A percentile compares a stretch with the other conserved stretches of the same genome.
These are phyloP conservation scores for Myotis daubentonii DNA, from an alignment of 2,797 vertebrate species.

Conservation along the genomic window DNA sequence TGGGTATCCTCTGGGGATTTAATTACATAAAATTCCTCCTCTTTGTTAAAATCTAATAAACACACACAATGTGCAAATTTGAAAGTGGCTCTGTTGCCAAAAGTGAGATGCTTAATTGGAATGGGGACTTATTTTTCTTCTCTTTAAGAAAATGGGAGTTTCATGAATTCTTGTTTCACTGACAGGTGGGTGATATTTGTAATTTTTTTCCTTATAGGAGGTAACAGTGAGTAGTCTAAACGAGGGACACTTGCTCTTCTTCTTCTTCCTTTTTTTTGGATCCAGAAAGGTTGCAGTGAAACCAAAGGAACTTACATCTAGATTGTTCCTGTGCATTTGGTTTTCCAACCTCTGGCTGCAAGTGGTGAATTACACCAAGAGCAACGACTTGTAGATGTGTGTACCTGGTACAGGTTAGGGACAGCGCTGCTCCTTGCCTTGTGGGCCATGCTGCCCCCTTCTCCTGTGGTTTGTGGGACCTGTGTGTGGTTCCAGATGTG, in stretches of 20 bases:
- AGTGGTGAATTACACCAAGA: background rate
- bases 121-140: constrained; percentile 60
- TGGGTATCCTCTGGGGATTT: constrained; percentile 81
- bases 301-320: constrained; percentile 5
- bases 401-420: background rate
- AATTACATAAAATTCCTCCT: constrained; percentile 78
- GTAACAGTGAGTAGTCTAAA: constrained; percentile 26
- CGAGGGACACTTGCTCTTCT: background rate
- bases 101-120: constrained; percentile 72
- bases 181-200: constrained; percentile 16
- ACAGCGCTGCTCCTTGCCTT: background rate
- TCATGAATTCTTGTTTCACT: background rate
- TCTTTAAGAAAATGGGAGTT: constrained; percentile 10
- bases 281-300: constrained; percentile 14
- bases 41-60: constrained; percentile 79
- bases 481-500: background rate
- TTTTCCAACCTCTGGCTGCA: background rate
- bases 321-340: background rate
- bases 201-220: background rate
- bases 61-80: constrained; percentile 67
- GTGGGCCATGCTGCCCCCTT: background rate
- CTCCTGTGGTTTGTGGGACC: background rate
- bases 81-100: constrained; percentile 56
- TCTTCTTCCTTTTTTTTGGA: background rate
- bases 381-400: background rate